phyloP scores from a whole-genome alignment of 2,797 vertebrate genomes.

The Dermochelys coriacea region DNA sequence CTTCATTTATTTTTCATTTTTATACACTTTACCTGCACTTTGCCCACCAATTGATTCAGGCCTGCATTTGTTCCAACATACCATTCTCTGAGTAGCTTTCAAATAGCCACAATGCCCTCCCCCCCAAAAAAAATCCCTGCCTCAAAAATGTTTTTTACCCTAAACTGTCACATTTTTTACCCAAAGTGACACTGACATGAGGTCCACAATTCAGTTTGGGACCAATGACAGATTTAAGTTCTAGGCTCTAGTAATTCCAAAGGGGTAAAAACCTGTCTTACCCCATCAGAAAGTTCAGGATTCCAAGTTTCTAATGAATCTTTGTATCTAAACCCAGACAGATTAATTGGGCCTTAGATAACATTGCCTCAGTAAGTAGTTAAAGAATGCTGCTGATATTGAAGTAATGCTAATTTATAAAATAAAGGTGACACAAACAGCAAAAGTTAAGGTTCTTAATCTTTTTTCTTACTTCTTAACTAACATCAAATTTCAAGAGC shows the following conservation, averaged over 20 bases:
- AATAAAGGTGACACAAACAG: neutral
- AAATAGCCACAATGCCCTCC: neutral
- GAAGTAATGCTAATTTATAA: neutral
- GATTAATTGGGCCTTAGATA: neutral
- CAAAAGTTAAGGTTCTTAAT: neutral
- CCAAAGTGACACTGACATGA: neutral
- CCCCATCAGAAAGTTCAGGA: fast-evolving
- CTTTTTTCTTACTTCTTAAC: neutral
- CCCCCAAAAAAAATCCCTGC: neutral
- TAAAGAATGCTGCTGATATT: neutral
- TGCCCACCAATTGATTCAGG: neutral
- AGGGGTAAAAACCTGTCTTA: fast-evolving
- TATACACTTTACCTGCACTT: neutral
- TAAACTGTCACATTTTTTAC: neutral
- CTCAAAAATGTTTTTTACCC: neutral
- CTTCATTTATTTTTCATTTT: neutral
- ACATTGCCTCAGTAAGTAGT: neutral
- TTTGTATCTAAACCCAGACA: neutral
- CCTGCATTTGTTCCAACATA: neutral
- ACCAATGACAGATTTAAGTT: neutral
- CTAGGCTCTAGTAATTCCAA: neutral
- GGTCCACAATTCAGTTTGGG: neutral
- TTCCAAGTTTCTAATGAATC: neutral
- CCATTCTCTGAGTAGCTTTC: neutral
- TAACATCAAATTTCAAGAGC: neutral